Evolutionary conservation across 2,888 invertebrate genomes (phyloP).

Genomic region (Idaea biselata): DNA sequence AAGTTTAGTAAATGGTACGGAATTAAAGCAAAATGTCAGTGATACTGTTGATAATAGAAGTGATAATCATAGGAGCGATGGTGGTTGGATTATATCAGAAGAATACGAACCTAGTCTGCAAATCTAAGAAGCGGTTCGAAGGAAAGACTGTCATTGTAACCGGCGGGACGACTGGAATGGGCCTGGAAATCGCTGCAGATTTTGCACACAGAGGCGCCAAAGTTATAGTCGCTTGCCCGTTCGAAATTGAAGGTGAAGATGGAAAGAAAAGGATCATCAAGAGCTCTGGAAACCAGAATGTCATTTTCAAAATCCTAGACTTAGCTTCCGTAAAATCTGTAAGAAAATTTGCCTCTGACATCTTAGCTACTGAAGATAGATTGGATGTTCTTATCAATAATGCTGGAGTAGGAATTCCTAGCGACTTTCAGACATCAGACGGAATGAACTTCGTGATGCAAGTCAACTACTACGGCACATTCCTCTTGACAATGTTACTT

Average conservation of each 20-base stretch:
- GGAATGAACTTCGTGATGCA: conserved; percentile 94
- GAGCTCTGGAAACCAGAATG: conserved; percentile 84
- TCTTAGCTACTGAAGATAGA: conserved; percentile 85
- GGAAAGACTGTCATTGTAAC: conserved; percentile 65
- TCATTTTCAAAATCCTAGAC: conserved; percentile 87
- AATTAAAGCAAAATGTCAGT: conserved; percentile 37
- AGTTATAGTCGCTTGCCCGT: conserved; percentile 69
- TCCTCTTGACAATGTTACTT: conserved; percentile 92
- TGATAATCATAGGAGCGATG: conserved; percentile 44
- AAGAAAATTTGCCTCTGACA: conserved; percentile 88
- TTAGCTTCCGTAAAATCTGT: conserved; percentile 87
- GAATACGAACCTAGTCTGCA: conserved; percentile 63
- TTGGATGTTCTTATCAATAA: conserved; percentile 94
- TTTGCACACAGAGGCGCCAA: conserved; percentile 65
- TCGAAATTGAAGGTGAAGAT: conserved; percentile 53
- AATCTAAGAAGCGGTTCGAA: conserved; percentile 59
- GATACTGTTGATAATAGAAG: conserved; percentile 41
- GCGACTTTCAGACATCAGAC: conserved; percentile 84
- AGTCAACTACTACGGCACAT: conserved; percentile 96
- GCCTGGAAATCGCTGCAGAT: conserved; percentile 62
- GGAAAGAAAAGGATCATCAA: conserved; percentile 82
- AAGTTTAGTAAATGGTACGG: conserved; percentile 7
- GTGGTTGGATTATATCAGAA: conserved; percentile 64
- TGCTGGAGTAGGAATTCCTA: conserved; percentile 88
- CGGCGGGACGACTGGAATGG: conserved; percentile 69